A percentile compares a stretch with the other conserved stretches of the same genome.
These are phyloP conservation scores for Neomorphus geoffroyi DNA, from an alignment of 2,797 vertebrate species.

Conservation along the genomic window DNA sequence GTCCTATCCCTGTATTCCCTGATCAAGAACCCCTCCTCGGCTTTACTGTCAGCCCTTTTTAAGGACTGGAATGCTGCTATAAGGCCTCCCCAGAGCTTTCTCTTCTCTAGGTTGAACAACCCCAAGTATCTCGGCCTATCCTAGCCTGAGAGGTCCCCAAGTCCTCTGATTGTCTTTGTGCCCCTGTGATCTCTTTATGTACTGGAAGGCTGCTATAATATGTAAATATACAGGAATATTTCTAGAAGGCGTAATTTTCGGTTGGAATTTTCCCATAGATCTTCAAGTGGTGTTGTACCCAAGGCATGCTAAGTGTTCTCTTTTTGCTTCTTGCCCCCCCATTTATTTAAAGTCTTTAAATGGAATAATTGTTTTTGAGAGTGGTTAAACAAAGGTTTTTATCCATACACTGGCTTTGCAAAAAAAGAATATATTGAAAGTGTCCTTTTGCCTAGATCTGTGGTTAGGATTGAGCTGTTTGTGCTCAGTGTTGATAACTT, in stretches of 20 bases:
- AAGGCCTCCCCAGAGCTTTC: too few species aligned
- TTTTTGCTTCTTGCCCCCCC: not conserved
- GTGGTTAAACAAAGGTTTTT: not conserved
- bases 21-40: too few species aligned
- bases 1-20: too few species aligned
- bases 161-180: too few species aligned
- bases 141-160: too few species aligned
- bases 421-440: accelerated
- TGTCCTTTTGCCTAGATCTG: accelerated
- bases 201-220: too few species aligned
- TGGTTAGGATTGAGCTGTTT: not conserved
- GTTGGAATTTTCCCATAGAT: accelerated
- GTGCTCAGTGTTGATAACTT: not conserved
- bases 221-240: accelerated
- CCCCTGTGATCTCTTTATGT: too few species aligned
- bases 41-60: too few species aligned
- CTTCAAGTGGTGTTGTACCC: not conserved
- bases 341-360: not conserved
- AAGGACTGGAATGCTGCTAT: too few species aligned
- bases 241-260: accelerated
- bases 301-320: not conserved
- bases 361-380: not conserved
- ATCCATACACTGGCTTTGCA: accelerated
- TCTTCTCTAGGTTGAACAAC: too few species aligned
- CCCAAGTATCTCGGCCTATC: too few species aligned